Conservation (phyloP, 2,888 invertebrate species). For the Nudaria mundana region DNA sequence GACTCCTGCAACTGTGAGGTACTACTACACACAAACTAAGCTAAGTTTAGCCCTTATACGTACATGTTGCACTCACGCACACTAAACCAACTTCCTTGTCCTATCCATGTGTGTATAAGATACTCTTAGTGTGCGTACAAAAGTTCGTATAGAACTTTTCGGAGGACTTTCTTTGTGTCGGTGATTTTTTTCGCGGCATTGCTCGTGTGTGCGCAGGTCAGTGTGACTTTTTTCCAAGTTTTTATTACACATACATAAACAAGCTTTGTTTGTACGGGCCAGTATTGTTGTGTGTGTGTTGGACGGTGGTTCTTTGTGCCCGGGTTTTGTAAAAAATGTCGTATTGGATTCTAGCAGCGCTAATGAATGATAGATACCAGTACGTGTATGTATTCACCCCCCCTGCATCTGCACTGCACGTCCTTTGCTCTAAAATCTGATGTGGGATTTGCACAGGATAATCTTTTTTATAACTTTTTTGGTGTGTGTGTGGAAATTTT, state of each 20-base stretch:
- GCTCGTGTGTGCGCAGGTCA: constrained; percentile 70
- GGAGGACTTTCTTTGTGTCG: constrained; percentile 79
- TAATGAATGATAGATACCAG: constrained; percentile 80
- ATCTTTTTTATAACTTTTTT: constrained; percentile 37
- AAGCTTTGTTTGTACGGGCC: constrained; percentile 49
- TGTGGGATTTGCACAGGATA: constrained; percentile 55
- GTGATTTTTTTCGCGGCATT: constrained; percentile 76
- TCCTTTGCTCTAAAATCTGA: constrained; percentile 58
- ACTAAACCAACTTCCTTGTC: constrained; percentile 56
- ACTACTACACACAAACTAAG: constrained; percentile 53
- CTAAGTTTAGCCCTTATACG: constrained; percentile 71
- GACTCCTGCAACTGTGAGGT: constrained; percentile 69
- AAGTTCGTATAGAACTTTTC: constrained; percentile 79
- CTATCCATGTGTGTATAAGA: constrained; percentile 36
- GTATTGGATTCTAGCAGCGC: constrained; percentile 79
- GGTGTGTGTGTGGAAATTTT: constrained; percentile 32
- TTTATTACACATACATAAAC: constrained; percentile 52
- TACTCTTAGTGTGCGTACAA: constrained; percentile 54
- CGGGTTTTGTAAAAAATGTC: constrained; percentile 79
- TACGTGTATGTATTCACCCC: constrained; percentile 55
- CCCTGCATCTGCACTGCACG: constrained; percentile 50
- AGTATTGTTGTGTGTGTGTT: constrained; percentile 54
- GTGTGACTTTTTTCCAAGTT: constrained; percentile 77
- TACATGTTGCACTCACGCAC: constrained; percentile 65
- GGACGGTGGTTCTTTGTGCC: constrained; percentile 77